Evolutionary conservation across 1,140 invertebrate species (phyloP), one percentile per base, ranked within the genome.

Genomic region (Heliconius melpomene): DNA sequence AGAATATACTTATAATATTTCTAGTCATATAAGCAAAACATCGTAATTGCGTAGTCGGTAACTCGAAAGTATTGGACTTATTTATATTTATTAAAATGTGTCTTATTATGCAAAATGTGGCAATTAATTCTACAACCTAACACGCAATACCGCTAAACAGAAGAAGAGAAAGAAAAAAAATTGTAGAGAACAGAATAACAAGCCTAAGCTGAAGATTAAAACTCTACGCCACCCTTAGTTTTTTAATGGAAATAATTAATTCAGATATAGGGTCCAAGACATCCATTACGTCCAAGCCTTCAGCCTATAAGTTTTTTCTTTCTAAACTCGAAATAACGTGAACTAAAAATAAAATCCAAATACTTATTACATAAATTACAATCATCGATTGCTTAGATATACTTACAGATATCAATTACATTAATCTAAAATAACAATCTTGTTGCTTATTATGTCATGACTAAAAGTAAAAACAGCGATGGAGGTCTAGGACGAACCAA

Each of bases 401-500:
- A 57, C 2, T 11, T 57, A 57, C n/a, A 57, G 20, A 9, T 57
- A 72, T 72, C 0, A 23, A 2, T 72, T 38, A 20, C 71, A 72
- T 7, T 40, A 72, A 72, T 72, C 7, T 66, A 20, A 72, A 40
- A 38, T 6, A 36, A 77, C 75, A 72, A 71, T 77, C 66, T 77
- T 60, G 29, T 66, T 74, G 18, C 2, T 5, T 57, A 54, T 75
- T 79, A 75, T 79, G 74, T 80, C 79, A 80, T 74, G 60, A 38
- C 23, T 50, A 72, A 80, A 74, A 36, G 71, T 71, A 79, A 26
- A 74, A 77, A 50, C 73, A 46, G 54, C 32, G 50, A 77, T 74
- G 20, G 77, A 81, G 80, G 80, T 72, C 74, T 76, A 81, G 75
- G 75, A 74, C 79, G 74, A 40, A 72, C 54, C 66, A 75, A 74